phyloP scores from a whole-genome alignment of 2,888 invertebrate species.

The Cinara cedri region DNA sequence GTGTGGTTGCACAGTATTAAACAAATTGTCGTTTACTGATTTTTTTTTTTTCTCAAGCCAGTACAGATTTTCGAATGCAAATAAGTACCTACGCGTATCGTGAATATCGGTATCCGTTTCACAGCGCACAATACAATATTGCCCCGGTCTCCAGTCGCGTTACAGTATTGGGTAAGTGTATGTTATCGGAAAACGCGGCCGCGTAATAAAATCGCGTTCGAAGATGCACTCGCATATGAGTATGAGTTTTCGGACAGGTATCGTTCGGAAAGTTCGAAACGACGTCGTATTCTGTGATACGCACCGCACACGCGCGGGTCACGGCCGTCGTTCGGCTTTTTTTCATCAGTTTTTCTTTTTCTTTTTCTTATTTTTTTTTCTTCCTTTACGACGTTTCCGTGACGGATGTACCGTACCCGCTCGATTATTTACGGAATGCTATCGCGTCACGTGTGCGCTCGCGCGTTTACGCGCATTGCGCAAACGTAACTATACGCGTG shows the following conservation, averaged over 20 bases:
- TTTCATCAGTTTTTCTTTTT: too few relatives aligned
- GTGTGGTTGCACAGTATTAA: too few relatives aligned
- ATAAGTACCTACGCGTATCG: too few relatives aligned
- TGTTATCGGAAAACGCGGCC: slow-evolving; percentile 21
- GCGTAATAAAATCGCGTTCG: background rate
- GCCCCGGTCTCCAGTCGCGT: too few relatives aligned
- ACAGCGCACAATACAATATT: too few relatives aligned
- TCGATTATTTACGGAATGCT: background rate
- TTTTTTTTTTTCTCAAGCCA: too few relatives aligned
- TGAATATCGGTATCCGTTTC: too few relatives aligned
- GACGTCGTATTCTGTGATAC: background rate
- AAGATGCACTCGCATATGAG: background rate
- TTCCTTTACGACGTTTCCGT: background rate
- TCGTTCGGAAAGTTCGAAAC: slow-evolving; percentile 12
- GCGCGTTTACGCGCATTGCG: background rate
- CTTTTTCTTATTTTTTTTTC: background rate
- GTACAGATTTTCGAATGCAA: too few relatives aligned
- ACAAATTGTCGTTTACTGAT: too few relatives aligned
- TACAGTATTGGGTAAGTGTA: too few relatives aligned
- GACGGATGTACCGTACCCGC: background rate
- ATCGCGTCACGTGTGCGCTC: background rate
- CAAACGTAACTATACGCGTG: too few relatives aligned
- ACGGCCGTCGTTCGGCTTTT: slow-evolving; percentile 8
- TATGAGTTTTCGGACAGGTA: slow-evolving; percentile 10
- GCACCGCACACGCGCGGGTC: background rate